These are phyloP conservation scores for Hermaeophaga mercurialis DNA, from an alignment of 2,888 invertebrate genomes.

Conservation along the genomic window DNA sequence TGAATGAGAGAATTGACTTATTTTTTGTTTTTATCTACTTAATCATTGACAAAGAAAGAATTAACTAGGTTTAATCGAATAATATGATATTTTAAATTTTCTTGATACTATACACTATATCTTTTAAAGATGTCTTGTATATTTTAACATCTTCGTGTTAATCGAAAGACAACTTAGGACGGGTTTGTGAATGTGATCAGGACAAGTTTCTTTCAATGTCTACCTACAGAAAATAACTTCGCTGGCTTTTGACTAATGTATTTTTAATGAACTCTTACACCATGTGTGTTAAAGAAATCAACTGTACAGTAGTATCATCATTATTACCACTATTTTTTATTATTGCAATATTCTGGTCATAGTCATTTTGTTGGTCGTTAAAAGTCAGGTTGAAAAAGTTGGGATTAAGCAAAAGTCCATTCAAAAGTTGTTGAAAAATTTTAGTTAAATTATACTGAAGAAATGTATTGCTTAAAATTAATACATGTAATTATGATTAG, in stretches of 20 bases:
- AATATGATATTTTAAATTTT: too few relatives aligned
- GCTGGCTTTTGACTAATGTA: conserved; percentile 9
- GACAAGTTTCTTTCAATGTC: neutral
- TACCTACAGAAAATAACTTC: conserved; percentile 3
- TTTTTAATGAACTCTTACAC: conserved; percentile 12
- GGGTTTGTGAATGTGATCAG: neutral
- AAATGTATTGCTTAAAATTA: too few relatives aligned
- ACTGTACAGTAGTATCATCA: neutral
- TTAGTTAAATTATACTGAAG: too few relatives aligned
- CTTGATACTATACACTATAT: too few relatives aligned
- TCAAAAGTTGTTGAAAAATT: neutral
- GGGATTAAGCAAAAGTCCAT: conserved; percentile 1
- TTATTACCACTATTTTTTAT: conserved; percentile 1
- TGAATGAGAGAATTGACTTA: too few relatives aligned
- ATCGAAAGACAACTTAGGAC: neutral
- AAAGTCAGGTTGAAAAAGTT: conserved; percentile 1
- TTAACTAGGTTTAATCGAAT: too few relatives aligned
- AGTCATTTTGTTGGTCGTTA: neutral
- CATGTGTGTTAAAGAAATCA: conserved; percentile 11
- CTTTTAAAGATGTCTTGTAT: too few relatives aligned
- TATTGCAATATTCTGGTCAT: neutral
- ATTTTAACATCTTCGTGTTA: too few relatives aligned
- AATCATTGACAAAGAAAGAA: too few relatives aligned
- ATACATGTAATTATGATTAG: too few relatives aligned
- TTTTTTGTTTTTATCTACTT: too few relatives aligned